A percentile compares a stretch with the other conserved stretches of the same genome.
Evolutionary conservation across 2,797 vertebrate species (phyloP).

Genomic region (Cirrhinus molitorella): DNA sequence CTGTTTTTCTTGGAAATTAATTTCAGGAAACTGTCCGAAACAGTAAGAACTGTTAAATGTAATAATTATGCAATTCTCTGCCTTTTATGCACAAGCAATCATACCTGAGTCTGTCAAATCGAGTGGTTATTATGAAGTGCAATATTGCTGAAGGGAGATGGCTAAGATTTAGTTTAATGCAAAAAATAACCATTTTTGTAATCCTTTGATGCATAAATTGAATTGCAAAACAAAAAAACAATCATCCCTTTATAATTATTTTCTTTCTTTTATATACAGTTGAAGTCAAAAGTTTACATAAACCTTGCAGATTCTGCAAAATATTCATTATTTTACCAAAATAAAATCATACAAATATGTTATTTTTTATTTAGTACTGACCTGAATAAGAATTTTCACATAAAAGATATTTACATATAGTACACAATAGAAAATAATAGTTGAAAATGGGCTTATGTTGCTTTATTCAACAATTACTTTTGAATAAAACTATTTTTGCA

Average conservation of each 20-base stretch:
- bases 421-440: too few relatives aligned
- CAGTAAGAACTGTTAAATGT: conserved; percentile 13
- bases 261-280: not conserved
- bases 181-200: too few relatives aligned
- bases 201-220: too few relatives aligned
- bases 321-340: too few relatives aligned
- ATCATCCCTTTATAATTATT: not conserved
- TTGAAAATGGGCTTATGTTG: not conserved
- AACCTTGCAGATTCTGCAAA: too few relatives aligned
- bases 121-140: conserved; percentile 40
- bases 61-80: not conserved
- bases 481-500: not conserved
- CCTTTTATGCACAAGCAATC: not conserved
- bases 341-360: too few relatives aligned
- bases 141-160: not conserved
- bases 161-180: not conserved
- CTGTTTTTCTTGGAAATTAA: not conserved
- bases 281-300: too few relatives aligned
- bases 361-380: too few relatives aligned
- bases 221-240: too few relatives aligned
- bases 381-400: too few relatives aligned
- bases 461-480: not conserved
- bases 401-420: too few relatives aligned
- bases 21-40: not conserved
- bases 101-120: conserved; percentile 44